Evolutionary conservation across 2,797 vertebrate species (phyloP), one percentile per base, ranked within the genome.

Genomic region (Poliocrania exsul): DNA sequence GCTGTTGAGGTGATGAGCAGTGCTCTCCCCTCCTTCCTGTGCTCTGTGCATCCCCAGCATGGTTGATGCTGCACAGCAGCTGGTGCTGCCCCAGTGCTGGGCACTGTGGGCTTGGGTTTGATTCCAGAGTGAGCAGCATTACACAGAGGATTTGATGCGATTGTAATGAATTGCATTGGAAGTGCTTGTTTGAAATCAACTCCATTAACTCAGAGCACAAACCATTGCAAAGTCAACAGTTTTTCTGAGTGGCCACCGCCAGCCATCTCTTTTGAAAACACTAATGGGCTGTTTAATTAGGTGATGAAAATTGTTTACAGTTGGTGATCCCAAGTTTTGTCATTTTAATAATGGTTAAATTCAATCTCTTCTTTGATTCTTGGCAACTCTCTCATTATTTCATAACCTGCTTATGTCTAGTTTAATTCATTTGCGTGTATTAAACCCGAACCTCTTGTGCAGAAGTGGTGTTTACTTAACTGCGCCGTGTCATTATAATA

Each of bases 221-320:
- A 95, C 97, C 97, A 97, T 95, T 96, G 96, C 97, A 97, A 97
- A 97, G 95, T 97, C 97, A 96, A 97, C 96, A 97, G 86, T 97
- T 97, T 96, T 91, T 94, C 92, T 91, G 86, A 97, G 95, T 96
- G 96, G 95, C 96, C 87, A 89, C 92, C 37, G n/a, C 97, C 94
- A 92, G 95, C 91, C 88, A 84, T 95, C 92, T 91, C 95, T 94
- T 97, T 96, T 95, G 85, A 92, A 97, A 97, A 96, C 93, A 62
- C 95, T 97, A 98, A 97, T 97, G 95, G 96, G 82, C 93, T 96
- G 96, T 97, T 97, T 97, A 98, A 98, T 98, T 98, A 96, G 94
- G 95, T 97, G 96, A 92, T 97, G 95, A 97, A 96, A 96, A 96
- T 97, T 97, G 96, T 97, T 98, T 98, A 97, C 96, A 97, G 96